Evolutionary conservation across 2,113 vertebrate species (phyloP).

Genomic region (Elachura formosa): DNA sequence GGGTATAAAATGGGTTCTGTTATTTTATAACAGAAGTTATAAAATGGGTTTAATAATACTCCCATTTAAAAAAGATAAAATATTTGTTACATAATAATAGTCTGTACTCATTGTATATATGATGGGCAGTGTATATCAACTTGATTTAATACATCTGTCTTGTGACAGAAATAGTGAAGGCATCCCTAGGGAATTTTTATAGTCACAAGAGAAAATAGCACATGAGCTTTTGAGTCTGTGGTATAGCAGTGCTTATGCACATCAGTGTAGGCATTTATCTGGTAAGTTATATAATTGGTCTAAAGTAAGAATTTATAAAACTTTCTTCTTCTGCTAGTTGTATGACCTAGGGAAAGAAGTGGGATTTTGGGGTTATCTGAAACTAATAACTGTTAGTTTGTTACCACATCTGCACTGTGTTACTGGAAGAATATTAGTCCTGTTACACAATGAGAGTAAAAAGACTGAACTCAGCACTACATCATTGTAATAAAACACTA

Average conservation of each 20-base stretch:
- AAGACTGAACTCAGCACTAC: not conserved
- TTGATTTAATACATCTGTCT: constrained; percentile 7
- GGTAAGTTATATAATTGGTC: not conserved
- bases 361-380: not conserved
- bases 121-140: not conserved
- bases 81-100: not conserved
- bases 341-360: not conserved
- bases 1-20: no score
- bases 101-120: not conserved
- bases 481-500: not conserved
- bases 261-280: not conserved
- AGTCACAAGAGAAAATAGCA: not conserved
- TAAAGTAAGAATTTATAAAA: not conserved
- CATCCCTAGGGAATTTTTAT: not conserved
- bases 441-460: not conserved
- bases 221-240: not conserved
- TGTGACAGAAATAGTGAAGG: not conserved
- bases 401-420: not conserved
- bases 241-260: not conserved
- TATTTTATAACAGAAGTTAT: no score
- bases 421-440: not conserved
- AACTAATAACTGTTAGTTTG: not conserved
- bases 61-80: not conserved
- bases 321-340: not conserved
- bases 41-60: not conserved